Base-by-base conservation (phyloP, 2,888 invertebrate genomes). In the Tridacna gigas region DNA sequence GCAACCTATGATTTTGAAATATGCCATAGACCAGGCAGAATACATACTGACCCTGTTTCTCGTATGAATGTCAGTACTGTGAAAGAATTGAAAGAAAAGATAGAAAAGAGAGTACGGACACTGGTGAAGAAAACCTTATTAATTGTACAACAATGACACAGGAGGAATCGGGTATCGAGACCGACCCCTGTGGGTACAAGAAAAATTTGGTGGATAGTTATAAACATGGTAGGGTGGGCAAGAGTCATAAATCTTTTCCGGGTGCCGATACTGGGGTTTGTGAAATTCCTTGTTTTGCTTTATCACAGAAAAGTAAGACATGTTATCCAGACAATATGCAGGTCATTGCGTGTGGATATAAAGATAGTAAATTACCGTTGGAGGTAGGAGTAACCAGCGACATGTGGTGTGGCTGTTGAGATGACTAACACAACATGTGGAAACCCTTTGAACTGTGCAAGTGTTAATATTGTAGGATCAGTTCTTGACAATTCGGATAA, bases 1-100 rank as follows among this genome's bases (percentile, higher is more conserved):
- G 74, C 71, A 11, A 84, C 79, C 7, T 84, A 84, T 48, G 76
- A 87, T 61, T 15, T 87, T 0, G 67, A 13, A 15, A 77, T 84
- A 3, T 67, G 69, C 0, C 82, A 87, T 48, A 37, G 86, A 4
- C 25, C 28, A 15, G 84, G 86, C 7, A 45, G n/a, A 28, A 78
- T 47, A 0, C 84, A 84, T 71, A 15, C 48, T 18, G 79, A 22
- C 82, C 80, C 25, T 86, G 86, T 25, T 76, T 80, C 45, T 28
- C 80, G 28, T 86, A 80, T 67, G 65, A 76, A 60, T 77, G 47
- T n/a, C 83, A 86, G 71, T 61, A 83, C 28, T 13, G 63, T n/a
- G 20, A 74, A 7, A 60, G 80, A 26, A 63, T 80, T 3, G 51
- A 73, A 28, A n/a, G 48, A n/a, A 37, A 74, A 9, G 56, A 25